These are phyloP conservation scores for Trochalopteron elliotii DNA, from an alignment of 2,113 vertebrate species.

Conservation along the genomic window DNA sequence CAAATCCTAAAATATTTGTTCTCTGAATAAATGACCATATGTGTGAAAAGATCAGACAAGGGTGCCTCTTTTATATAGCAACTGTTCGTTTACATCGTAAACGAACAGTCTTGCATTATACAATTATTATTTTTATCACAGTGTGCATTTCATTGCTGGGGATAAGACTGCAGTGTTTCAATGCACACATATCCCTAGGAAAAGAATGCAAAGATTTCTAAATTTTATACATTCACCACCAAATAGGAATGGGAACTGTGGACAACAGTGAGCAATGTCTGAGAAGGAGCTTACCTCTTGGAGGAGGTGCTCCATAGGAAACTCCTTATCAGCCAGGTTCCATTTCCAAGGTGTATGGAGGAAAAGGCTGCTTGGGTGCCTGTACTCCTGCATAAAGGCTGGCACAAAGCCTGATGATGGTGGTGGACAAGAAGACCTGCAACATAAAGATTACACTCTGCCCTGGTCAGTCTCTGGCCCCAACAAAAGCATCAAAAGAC, in stretches of 20 bases:
- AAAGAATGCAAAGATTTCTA: neutral
- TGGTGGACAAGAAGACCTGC: neutral
- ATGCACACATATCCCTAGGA: neutral
- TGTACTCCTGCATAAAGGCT: neutral
- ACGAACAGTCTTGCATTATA: neutral
- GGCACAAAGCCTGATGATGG: neutral
- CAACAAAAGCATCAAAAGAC: neutral
- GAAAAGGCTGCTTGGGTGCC: neutral
- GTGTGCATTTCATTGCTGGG: neutral
- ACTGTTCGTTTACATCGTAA: neutral
- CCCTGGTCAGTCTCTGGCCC: neutral
- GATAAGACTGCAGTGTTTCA: neutral
- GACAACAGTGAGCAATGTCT: neutral
- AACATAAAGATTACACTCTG: neutral
- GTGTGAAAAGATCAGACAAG: conserved; percentile 8
- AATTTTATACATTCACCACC: neutral
- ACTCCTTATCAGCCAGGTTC: neutral
- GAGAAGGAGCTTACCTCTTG: neutral
- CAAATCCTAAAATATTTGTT: conserved; percentile 50
- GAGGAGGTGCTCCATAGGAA: neutral
- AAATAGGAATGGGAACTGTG: neutral
- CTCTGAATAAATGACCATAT: conserved; percentile 26
- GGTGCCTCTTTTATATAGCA: neutral
- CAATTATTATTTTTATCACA: neutral
- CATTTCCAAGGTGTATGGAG: neutral